Base-by-base conservation (phyloP, 2,888 invertebrate genomes). In the Sminthurinus aureus region DNA sequence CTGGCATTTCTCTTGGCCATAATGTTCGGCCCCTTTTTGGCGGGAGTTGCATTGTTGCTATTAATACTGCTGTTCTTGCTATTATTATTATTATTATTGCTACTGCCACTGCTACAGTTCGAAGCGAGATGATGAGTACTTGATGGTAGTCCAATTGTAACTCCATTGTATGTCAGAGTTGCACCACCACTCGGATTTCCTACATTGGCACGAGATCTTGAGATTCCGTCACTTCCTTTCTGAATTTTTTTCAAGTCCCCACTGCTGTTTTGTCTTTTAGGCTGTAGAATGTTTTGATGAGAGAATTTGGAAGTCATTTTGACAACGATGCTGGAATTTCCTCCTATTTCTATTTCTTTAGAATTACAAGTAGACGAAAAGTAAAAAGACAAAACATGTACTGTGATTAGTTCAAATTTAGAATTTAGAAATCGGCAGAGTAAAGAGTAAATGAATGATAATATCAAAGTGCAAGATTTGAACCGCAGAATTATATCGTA, bases 1-100 rank as follows among this genome's bases (percentile, higher is more conserved):
- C 98, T 93, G 50, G 97, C 98, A 91, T 98, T 98, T 89, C 98
- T 93, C 82, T 97, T 92, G 0, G 96, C 96, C 58, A 97, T 97
- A 8, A 96, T 88, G 4, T 86, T 87, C 0, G 87, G 85, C 79
- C 87, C 87, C 78, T 86, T 87, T 64, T 81, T 85, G n/a, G 79
- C 64, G 18, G 79, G 69, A 26, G 58, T 66, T 18, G 22, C 66
- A n/a, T 79, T 79, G 64, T 78, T 78, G 18, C 13, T 15, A 20
- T 52, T 52, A 24, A n/a, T 24, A 24, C n/a, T 58, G 18, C n/a
- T 77, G 38, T 18, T 13, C 20, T 51, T 38, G 38, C 38, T 38
- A 38, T 38, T 38, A 24, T 38, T 74, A 12, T 38, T 71, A 22
- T 4, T 74, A 38, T 38, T 38, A 6, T 38, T 38, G 6, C 1